Conservation (phyloP, 2,797 vertebrate genomes). For the Anguilla obscura region DNA sequence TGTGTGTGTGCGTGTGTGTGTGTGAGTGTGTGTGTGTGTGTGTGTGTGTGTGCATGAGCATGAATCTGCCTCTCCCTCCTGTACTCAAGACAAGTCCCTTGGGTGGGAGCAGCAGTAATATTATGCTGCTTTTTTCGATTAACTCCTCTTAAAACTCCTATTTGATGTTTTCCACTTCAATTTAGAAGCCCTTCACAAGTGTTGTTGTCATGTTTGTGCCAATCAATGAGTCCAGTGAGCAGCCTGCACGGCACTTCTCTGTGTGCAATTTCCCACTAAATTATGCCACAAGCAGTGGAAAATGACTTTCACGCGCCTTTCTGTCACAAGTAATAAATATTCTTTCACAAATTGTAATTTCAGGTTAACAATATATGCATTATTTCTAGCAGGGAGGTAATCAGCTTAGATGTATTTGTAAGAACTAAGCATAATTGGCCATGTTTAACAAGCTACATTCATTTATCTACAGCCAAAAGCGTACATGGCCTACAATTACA, state of each 20-base stretch:
- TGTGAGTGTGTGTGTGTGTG: background rate
- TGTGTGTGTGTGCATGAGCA: background rate
- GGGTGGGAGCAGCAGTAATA: background rate
- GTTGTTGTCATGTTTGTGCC: conserved; percentile 17
- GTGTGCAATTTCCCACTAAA: background rate
- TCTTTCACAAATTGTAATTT: background rate
- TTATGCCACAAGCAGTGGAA: conserved; percentile 7
- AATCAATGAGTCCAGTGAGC: conserved; percentile 9
- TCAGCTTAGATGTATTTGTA: background rate
- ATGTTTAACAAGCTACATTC: background rate
- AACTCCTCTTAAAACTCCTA: conserved; percentile 12
- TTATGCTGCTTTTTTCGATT: background rate
- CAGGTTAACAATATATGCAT: conserved; percentile 3
- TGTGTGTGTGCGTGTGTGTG: background rate
- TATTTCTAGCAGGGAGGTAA: conserved; percentile 4
- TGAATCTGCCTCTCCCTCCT: background rate
- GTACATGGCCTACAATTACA: background rate
- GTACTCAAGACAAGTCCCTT: background rate
- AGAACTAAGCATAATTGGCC: background rate
- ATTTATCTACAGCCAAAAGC: conserved; percentile 6
- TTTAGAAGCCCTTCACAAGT: conserved; percentile 12
- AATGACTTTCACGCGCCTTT: conserved; percentile 1
- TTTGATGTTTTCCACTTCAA: conserved; percentile 5
- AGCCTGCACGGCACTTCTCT: background rate
- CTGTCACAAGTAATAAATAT: background rate